Percentiles rank a stretch among this genome's conserved stretches.
phyloP scores from a whole-genome alignment of 2,113 vertebrate species.

The Vidua chalybeata region DNA sequence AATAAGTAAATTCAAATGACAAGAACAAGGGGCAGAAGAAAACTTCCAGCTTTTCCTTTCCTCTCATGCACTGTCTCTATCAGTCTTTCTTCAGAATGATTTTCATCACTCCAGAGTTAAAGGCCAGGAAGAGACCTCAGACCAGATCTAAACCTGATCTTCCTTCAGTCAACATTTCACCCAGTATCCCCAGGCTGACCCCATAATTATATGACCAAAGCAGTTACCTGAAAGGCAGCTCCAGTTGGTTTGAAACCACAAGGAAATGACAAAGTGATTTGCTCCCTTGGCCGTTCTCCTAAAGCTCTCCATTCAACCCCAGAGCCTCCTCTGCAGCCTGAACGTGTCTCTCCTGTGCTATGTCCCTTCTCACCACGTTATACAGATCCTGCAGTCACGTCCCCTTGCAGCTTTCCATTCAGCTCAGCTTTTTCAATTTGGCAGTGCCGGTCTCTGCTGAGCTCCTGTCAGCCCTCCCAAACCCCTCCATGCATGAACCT shows the following conservation, averaged over 20 bases:
- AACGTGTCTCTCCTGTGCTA: neutral
- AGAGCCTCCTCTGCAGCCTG: neutral
- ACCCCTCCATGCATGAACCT: neutral
- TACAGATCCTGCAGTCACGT: fast-evolving
- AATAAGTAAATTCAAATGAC: neutral
- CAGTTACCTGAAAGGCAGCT: neutral
- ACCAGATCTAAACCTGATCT: neutral
- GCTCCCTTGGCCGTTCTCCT: neutral
- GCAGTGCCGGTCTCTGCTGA: neutral
- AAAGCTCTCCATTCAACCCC: neutral
- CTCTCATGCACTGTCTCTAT: neutral
- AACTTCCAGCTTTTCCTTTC: neutral
- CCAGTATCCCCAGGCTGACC: neutral
- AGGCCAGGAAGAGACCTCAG: neutral
- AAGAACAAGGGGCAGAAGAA: neutral
- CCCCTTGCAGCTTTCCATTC: neutral
- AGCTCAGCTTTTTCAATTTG: neutral
- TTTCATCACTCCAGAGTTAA: neutral
- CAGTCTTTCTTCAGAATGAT: neutral
- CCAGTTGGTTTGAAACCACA: neutral
- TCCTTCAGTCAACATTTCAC: neutral
- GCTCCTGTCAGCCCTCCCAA: neutral
- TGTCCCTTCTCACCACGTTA: fast-evolving
- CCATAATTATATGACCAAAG: neutral
- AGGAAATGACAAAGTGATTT: neutral